Evolutionary conservation across 2,888 invertebrate species (phyloP), one percentile per base, ranked within the genome.

Genomic region (Lagria hirta): DNA sequence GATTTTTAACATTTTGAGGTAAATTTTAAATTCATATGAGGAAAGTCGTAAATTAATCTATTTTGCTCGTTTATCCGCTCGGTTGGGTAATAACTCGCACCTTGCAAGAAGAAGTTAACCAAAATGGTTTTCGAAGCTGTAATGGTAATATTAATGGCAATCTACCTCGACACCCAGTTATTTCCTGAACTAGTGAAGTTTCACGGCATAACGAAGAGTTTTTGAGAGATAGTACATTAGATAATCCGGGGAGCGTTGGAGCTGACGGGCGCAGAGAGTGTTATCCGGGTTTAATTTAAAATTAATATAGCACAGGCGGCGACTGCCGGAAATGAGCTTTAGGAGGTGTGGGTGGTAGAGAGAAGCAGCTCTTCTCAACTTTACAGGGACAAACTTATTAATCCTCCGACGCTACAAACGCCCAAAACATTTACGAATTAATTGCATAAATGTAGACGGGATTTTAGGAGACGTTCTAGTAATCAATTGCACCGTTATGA

Each of bases 281-380:
- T 74, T 76, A 77, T 76, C 76, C 76, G 73, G 72, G 73, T 74
- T 78, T 81, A 80, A 80, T 81, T 81, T 81, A 80, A 81, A 81
- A 81, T 81, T 81, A 81, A 81, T 80, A 79, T 79, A 76, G 75
- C 75, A 65, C 80, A 79, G 79, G 76, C 80, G 80, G 79, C 75
- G 74, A 75, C 67, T 61, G 65, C 71, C 78, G 81, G 81, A 81
- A 81, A 81, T 81, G 79, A 80, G 80, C 77, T 80, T 79, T 79
- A 79, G 78, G 77, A 70, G 69, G 57, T 56, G 51, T 49, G 58
- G 54, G 44, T 27, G 44, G 37, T 32, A 30, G 23, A 30, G n/a
- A 24, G 36, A 17, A 30, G 17, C 16, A 16, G 37, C 43, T 35
- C 35, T 22, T 34, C 35, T 41, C 34, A 30, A 41, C 41, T 46